Evolutionary conservation across 2,797 vertebrate genomes (phyloP).

Genomic region (Myiothlypis coronata): DNA sequence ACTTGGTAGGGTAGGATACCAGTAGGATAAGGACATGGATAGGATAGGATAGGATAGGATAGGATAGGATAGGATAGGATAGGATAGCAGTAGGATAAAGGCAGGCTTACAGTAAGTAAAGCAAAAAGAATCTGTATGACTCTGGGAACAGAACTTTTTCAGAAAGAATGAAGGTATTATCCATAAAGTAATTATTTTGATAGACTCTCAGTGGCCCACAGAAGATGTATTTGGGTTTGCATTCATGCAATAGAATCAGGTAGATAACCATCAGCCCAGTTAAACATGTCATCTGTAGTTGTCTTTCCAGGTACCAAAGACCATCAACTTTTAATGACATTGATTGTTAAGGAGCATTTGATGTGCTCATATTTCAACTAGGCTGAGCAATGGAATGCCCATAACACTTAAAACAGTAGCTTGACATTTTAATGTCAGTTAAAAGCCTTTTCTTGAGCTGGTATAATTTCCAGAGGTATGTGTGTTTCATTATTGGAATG

Average conservation of each 20-base stretch:
- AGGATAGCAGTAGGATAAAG: not conserved
- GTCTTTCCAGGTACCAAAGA: conserved; percentile 37
- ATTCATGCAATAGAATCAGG: not conserved
- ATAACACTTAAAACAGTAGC: conserved; percentile 52
- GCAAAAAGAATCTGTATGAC: not conserved
- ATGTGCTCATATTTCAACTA: conserved; percentile 47
- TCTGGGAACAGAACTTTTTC: not conserved
- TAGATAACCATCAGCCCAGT: not conserved
- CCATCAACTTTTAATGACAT: conserved; percentile 38
- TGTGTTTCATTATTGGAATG: not conserved
- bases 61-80: not conserved
- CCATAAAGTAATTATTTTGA: not conserved
- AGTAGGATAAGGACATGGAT: not conserved
- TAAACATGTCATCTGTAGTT: not conserved
- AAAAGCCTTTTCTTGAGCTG: conserved; percentile 51
- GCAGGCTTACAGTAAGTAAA: not conserved
- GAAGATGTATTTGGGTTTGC: not conserved
- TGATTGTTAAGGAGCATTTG: conserved; percentile 46
- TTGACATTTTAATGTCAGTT: conserved; percentile 74
- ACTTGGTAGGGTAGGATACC: not conserved
- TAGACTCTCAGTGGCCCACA: not conserved
- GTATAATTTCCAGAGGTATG: not conserved
- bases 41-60: not conserved
- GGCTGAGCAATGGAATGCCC: conserved; percentile 30
- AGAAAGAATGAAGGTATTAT: not conserved